These are phyloP conservation scores for Dolichopus griseipennis DNA, from an alignment of 2,888 invertebrate species.

Conservation along the genomic window DNA sequence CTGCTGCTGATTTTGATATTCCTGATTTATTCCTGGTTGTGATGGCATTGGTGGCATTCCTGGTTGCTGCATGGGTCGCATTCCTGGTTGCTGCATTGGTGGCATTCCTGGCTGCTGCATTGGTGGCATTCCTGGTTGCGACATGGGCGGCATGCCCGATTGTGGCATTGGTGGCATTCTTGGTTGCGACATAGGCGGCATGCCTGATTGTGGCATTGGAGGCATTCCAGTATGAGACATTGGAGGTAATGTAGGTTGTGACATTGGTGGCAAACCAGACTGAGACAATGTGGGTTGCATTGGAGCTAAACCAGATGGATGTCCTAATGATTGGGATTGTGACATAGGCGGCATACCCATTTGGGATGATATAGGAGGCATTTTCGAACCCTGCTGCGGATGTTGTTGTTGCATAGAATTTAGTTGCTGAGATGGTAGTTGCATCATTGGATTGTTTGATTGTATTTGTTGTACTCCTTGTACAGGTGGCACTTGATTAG, in stretches of 20 bases:
- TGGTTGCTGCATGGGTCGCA: conserved; percentile 13
- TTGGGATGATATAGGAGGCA: conserved; percentile 16
- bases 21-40: conserved; percentile 27
- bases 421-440: conserved; percentile 15
- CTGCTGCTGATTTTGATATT: conserved; percentile 16
- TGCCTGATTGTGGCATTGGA: conserved; percentile 9
- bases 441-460: conserved; percentile 8
- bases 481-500: conserved; percentile 16
- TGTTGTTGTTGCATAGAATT: conserved; percentile 19
- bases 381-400: conserved; percentile 16
- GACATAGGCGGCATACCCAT: conserved; percentile 18
- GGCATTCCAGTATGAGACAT: conserved; percentile 20
- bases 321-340: conserved; percentile 15
- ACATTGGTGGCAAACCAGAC: conserved; percentile 10
- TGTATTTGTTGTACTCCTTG: conserved; percentile 19
- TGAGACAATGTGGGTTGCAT: conserved; percentile 15
- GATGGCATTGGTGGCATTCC: conserved; percentile 23
- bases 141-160: conserved; percentile 8
- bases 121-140: neutral
- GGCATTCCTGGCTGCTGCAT: conserved; percentile 15
- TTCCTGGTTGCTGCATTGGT: conserved; percentile 14
- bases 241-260: conserved; percentile 19
- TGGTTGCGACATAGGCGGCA: conserved; percentile 17
- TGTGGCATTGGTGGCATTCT: conserved; percentile 17
- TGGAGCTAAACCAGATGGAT: conserved; percentile 24